Conservation (phyloP, 2,888 invertebrate species). For the Chalcosyrphus nemorum region DNA sequence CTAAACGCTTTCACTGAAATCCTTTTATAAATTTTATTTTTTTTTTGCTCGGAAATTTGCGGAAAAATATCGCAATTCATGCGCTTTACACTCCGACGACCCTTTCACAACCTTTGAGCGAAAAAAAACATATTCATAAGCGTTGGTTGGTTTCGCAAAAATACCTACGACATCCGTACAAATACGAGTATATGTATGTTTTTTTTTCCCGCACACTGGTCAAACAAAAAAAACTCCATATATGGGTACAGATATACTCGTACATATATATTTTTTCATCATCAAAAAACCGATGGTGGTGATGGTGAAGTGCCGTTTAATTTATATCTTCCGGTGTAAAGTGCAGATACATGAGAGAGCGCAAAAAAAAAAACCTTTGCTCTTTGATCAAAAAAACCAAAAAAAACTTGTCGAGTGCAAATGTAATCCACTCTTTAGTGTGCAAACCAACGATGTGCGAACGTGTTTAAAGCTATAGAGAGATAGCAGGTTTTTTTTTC, state of each 20-base stretch:
- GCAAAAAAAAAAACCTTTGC: slow-evolving; percentile 23
- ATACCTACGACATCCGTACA: too few species aligned
- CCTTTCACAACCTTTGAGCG: not conserved
- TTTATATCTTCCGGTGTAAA: slow-evolving; percentile 58
- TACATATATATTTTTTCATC: slow-evolving; percentile 13
- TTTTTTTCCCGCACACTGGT: slow-evolving; percentile 22
- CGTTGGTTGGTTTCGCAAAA: slow-evolving; percentile 16
- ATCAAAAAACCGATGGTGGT: slow-evolving; percentile 38
- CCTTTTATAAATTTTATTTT: not conserved
- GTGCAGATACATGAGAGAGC: slow-evolving; percentile 25
- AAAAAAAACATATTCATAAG: slow-evolving; percentile 35
- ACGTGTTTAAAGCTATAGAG: slow-evolving; percentile 2
- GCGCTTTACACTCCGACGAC: not conserved
- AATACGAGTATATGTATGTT: not conserved
- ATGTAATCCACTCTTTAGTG: slow-evolving; percentile 34
- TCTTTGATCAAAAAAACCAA: slow-evolving; percentile 9
- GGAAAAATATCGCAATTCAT: not conserved
- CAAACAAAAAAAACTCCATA: not conserved
- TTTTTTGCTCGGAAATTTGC: not conserved
- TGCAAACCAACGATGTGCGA: slow-evolving; percentile 20
- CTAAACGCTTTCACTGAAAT: not conserved
- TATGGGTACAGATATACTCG: too few species aligned
- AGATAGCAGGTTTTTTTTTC: not conserved
- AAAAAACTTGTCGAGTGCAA: slow-evolving; percentile 4
- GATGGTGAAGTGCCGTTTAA: slow-evolving; percentile 56